A percentile compares a stretch with the other conserved stretches of the same genome.
Evolutionary conservation across 2,797 vertebrate species (phyloP).

Genomic region (Lemur catta): DNA sequence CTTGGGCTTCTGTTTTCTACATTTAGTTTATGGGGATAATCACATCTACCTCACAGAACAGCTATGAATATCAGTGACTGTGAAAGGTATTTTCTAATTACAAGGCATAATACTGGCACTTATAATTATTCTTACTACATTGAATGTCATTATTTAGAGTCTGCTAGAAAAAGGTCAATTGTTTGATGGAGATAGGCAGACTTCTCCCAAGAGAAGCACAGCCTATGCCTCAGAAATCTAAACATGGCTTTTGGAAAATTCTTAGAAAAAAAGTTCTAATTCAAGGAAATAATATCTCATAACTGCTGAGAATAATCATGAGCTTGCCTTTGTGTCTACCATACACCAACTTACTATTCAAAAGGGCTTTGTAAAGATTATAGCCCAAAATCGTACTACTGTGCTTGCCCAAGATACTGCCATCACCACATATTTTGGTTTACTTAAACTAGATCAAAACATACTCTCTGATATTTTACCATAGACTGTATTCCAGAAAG

Average conservation of each 20-base stretch:
- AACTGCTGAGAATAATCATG: neutral
- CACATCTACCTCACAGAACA: neutral
- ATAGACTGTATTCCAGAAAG: neutral
- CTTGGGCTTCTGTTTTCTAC: neutral
- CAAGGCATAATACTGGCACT: neutral
- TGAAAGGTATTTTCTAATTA: conserved; percentile 11
- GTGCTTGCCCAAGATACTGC: neutral
- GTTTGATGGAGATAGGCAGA: neutral
- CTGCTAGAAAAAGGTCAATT: neutral
- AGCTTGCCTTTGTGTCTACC: neutral
- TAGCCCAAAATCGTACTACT: neutral
- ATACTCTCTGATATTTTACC: neutral
- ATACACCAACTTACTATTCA: neutral
- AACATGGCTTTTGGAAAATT: neutral
- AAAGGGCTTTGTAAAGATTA: neutral
- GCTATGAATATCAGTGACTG: neutral
- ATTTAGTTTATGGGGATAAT: neutral
- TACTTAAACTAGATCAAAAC: neutral
- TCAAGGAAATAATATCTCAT: neutral
- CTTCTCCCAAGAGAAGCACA: neutral
- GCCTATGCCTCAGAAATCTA: neutral
- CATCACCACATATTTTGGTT: neutral
- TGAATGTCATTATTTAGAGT: neutral
- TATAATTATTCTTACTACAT: neutral
- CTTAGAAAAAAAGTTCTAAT: neutral